Evolutionary conservation across 2,113 vertebrate species (phyloP).

Genomic region (Pogona vitticeps): DNA sequence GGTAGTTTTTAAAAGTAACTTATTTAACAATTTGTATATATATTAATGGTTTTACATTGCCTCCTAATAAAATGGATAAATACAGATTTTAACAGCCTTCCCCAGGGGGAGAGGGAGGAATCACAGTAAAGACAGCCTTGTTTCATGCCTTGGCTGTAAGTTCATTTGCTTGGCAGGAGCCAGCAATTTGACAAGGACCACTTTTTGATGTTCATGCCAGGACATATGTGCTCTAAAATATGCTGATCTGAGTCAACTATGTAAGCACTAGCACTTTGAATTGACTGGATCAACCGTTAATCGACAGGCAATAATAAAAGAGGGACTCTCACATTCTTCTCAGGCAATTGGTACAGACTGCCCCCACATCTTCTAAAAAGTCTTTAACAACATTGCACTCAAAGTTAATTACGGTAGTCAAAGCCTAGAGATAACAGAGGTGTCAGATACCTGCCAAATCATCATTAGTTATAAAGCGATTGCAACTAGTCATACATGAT

Average conservation of each 20-base stretch:
- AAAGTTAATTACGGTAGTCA: neutral
- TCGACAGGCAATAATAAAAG: too few species aligned
- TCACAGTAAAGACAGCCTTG: neutral
- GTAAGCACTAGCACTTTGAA: neutral
- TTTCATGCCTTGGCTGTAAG: neutral
- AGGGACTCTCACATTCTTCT: too few species aligned
- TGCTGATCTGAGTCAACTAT: neutral
- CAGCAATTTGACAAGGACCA: neutral
- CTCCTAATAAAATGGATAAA: neutral
- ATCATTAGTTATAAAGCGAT: neutral
- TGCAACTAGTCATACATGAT: neutral
- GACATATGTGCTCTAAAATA: neutral
- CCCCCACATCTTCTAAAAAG: neutral
- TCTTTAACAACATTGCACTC: neutral
- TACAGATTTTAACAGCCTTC: neutral
- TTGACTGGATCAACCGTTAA: neutral
- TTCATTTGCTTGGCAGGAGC: neutral
- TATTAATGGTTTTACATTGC: neutral
- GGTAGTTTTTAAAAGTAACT: neutral
- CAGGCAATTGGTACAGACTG: neutral
- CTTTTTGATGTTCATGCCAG: neutral
- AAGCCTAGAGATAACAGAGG: neutral
- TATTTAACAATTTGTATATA: too few species aligned
- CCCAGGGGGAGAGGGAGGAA: fast-evolving
- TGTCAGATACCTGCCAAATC: neutral